Conservation (phyloP, 2,888 invertebrate species). For the Nebria salina region DNA sequence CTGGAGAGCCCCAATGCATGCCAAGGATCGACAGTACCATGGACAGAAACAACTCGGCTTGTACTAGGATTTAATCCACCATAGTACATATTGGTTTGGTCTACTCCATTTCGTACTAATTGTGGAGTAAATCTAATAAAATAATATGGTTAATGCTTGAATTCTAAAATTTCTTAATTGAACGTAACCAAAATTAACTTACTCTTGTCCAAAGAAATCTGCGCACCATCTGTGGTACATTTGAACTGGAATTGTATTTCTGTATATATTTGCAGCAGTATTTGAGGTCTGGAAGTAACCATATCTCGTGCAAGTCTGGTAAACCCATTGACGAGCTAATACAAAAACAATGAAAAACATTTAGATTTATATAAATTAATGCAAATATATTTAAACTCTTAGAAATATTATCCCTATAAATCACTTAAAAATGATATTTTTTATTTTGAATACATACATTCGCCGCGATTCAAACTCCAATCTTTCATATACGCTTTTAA, state of each 20-base stretch:
- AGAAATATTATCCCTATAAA: too few species aligned
- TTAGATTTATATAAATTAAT: not conserved
- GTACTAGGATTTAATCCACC: conserved; percentile 65
- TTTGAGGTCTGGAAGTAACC: conserved; percentile 48
- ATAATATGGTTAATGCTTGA: not conserved
- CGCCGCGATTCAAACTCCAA: conserved; percentile 17
- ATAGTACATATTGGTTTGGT: conserved; percentile 63
- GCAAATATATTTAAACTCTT: too few species aligned
- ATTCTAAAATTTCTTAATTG: too few species aligned
- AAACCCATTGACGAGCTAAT: conserved; percentile 48
- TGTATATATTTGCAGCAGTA: conserved; percentile 29
- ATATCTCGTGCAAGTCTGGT: conserved; percentile 49
- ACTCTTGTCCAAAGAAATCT: conserved; percentile 45
- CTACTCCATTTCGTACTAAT: conserved; percentile 27
- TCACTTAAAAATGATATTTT: too few species aligned
- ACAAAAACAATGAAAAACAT: not conserved
- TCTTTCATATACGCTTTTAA: conserved; percentile 33
- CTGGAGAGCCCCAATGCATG: conserved; percentile 65
- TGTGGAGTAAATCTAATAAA: conserved; percentile 19
- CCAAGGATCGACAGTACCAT: conserved; percentile 71
- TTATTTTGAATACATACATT: not conserved
- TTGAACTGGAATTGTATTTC: conserved; percentile 43
- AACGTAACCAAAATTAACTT: not conserved
- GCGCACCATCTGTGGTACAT: conserved; percentile 44
- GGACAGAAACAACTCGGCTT: conserved; percentile 67